These are phyloP conservation scores for Copidosoma floridanum DNA, from an alignment of 1,140 invertebrate genomes.

Conservation along the genomic window DNA sequence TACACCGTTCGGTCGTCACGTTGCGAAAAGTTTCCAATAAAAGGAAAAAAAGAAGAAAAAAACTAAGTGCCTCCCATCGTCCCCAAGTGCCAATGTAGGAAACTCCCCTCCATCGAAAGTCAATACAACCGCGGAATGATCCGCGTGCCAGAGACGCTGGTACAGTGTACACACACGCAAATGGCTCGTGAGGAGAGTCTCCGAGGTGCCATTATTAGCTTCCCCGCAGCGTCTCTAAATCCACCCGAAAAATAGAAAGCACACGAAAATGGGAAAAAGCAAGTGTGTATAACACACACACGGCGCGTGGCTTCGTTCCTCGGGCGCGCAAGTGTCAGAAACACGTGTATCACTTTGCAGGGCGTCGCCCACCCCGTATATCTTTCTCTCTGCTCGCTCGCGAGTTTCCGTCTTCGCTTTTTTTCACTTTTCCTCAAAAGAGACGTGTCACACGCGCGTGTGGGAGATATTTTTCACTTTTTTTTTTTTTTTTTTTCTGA, in stretches of 20 bases:
- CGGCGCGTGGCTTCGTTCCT: background rate
- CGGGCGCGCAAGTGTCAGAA: slow-evolving; percentile 49
- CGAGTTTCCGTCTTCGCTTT: background rate
- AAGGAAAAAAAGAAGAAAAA: too few species aligned
- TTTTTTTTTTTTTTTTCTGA: too few species aligned
- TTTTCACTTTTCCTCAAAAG: slow-evolving; percentile 16
- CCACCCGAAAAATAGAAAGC: too few species aligned
- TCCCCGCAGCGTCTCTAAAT: too few species aligned
- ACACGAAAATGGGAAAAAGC: too few species aligned
- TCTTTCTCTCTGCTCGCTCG: slow-evolving; percentile 16
- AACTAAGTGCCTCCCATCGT: background rate
- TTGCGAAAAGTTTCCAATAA: too few species aligned
- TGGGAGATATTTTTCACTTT: too few species aligned
- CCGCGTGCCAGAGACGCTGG: background rate
- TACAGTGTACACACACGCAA: background rate
- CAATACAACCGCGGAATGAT: slow-evolving; percentile 4
- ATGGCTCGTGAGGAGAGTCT: background rate
- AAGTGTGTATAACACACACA: too few species aligned
- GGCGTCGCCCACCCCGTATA: slow-evolving; percentile 7
- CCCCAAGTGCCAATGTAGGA: too few species aligned
- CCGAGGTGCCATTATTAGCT: too few species aligned
- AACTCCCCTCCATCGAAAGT: too few species aligned
- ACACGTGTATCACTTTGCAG: slow-evolving; percentile 46
- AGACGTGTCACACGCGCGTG: slow-evolving; percentile 6
- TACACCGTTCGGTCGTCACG: too few species aligned